Conservation (phyloP, 2,113 vertebrate genomes). For the Ochotona princeps region DNA sequence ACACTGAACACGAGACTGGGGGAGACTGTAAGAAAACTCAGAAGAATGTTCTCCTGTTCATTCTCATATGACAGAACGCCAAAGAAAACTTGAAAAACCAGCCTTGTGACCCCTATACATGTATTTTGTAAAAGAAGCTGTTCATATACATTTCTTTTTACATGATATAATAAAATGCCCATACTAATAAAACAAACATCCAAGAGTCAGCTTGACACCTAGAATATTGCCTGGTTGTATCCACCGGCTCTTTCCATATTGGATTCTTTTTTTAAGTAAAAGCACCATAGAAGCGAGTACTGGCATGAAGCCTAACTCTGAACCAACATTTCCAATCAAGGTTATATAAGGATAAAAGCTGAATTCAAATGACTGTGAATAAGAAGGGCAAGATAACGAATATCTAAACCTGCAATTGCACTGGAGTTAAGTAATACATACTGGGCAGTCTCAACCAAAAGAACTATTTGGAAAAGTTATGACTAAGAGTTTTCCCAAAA, state of each 20-base stretch:
- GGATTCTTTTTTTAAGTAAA: background rate
- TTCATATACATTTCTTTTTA: constrained; percentile 27
- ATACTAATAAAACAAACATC: constrained; percentile 32
- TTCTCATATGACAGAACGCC: constrained; percentile 62
- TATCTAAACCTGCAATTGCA: background rate
- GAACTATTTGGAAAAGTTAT: background rate
- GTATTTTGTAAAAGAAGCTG: constrained; percentile 45
- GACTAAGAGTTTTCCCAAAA: background rate
- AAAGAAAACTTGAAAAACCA: constrained; percentile 73
- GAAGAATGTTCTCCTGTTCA: constrained; percentile 54
- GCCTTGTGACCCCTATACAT: background rate
- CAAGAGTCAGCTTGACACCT: background rate
- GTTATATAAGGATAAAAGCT: background rate
- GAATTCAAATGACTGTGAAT: background rate
- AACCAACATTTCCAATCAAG: background rate
- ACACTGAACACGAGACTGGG: background rate
- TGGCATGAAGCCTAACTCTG: background rate
- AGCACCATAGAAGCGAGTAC: background rate
- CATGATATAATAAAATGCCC: background rate
- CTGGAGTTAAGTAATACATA: background rate
- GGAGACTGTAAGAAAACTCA: background rate
- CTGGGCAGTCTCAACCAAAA: background rate
- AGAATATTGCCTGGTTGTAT: background rate
- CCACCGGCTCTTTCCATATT: background rate
- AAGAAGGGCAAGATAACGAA: background rate